These are phyloP conservation scores for Epinephelus awoara DNA, from an alignment of 2,797 vertebrate species.

Conservation along the genomic window DNA sequence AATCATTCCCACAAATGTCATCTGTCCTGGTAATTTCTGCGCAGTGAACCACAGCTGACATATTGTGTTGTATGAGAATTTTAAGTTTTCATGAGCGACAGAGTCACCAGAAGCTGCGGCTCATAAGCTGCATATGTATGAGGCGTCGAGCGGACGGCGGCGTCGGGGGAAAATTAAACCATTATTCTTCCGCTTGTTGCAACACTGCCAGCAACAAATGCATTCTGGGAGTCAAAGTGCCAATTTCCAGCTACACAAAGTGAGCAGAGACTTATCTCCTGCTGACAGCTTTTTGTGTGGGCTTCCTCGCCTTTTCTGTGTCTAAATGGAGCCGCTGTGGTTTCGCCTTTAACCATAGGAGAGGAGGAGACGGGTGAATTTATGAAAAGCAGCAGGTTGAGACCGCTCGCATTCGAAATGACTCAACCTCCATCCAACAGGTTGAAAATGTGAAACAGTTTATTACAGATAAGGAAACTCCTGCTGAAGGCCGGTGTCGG, in stretches of 20 bases:
- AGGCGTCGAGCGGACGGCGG: constrained; percentile 14
- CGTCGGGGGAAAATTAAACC: constrained; percentile 42
- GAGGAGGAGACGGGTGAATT: neutral
- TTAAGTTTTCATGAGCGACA: constrained; percentile 55
- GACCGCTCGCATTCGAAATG: constrained; percentile 1
- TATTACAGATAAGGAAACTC: constrained; percentile 24
- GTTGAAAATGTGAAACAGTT: constrained; percentile 19
- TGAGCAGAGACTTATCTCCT: constrained; percentile 62
- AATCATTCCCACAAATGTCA: constrained; percentile 47
- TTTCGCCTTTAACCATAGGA: constrained; percentile 11
- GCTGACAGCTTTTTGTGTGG: constrained; percentile 63
- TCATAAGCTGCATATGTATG: constrained; percentile 51
- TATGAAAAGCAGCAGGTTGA: constrained; percentile 32
- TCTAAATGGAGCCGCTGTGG: constrained; percentile 25
- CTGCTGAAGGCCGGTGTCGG: neutral
- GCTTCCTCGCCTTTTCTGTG: constrained; percentile 28
- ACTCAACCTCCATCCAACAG: constrained; percentile 13
- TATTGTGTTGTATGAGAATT: constrained; percentile 36
- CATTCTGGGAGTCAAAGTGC: constrained; percentile 59
- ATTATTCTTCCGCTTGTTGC: constrained; percentile 61
- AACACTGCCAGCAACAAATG: constrained; percentile 49
- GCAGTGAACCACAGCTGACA: constrained; percentile 38
- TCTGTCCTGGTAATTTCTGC: constrained; percentile 9
- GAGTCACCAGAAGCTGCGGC: constrained; percentile 12
- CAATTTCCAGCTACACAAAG: constrained; percentile 53